phyloP scores from a whole-genome alignment of 1,140 invertebrate species.

The Ridgeia piscesae region DNA sequence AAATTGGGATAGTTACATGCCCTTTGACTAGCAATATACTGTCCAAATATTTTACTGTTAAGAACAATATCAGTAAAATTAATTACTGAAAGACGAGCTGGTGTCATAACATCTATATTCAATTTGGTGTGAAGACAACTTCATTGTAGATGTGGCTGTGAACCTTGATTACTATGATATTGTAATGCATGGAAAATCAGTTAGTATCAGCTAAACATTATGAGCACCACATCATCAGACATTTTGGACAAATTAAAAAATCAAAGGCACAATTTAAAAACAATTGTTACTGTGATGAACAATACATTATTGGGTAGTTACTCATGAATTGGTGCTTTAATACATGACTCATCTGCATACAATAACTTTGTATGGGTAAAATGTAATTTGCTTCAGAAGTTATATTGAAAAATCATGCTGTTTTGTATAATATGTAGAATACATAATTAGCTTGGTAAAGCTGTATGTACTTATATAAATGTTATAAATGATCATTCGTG shows the following conservation, averaged over 20 bases:
- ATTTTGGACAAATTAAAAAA: neutral
- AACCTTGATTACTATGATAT: neutral
- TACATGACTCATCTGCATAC: neutral
- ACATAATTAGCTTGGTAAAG: neutral
- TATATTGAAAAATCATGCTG: neutral
- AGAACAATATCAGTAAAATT: neutral
- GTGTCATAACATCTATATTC: too few species aligned
- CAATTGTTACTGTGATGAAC: too few species aligned
- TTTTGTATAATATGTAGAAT: neutral
- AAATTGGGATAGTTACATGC: neutral
- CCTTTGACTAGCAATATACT: neutral
- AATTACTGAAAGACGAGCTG: neutral
- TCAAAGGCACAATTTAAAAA: too few species aligned
- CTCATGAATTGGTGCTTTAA: neutral
- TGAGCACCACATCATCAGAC: neutral
- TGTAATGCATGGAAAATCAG: slow-evolving; percentile 2
- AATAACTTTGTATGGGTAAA: neutral
- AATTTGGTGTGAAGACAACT: neutral
- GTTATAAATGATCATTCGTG: neutral
- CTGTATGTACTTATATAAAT: neutral
- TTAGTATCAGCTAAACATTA: neutral
- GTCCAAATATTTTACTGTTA: neutral
- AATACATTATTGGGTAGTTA: neutral
- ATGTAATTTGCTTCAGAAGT: neutral
- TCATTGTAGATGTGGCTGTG: slow-evolving; percentile 4